A percentile compares a stretch with the other conserved stretches of the same genome.
Conservation (phyloP, 2,888 invertebrate genomes). For the Nebria salina region DNA sequence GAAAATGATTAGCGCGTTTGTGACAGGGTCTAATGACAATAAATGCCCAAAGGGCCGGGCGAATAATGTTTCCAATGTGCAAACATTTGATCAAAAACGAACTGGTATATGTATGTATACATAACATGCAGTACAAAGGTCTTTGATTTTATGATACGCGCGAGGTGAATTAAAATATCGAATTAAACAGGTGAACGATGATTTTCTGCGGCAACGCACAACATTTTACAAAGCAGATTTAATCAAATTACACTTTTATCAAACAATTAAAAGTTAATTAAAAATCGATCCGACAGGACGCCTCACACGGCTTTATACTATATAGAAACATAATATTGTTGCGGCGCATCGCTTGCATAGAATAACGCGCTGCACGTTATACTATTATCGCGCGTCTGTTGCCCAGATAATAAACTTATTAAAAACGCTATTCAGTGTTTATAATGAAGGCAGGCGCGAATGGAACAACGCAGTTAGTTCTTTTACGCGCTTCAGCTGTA, state of each 20-base stretch:
- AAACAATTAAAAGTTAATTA: conserved; percentile 38
- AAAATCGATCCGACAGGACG: conserved; percentile 31
- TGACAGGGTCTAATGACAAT: background rate
- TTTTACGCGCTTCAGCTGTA: conserved; percentile 25
- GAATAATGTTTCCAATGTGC: background rate
- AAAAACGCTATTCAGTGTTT: conserved; percentile 36
- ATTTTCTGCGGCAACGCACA: background rate
- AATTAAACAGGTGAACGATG: background rate
- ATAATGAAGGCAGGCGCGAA: conserved; percentile 26
- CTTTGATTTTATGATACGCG: background rate
- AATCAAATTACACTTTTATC: conserved; percentile 23
- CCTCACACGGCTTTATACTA: background rate
- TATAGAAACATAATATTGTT: conserved; percentile 25
- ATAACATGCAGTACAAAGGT: background rate
- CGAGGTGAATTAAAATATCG: background rate
- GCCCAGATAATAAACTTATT: conserved; percentile 42
- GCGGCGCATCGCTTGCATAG: conserved; percentile 17
- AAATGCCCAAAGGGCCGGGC: background rate
- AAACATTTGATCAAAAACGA: background rate
- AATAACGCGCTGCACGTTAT: conserved; percentile 22
- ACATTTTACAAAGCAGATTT: conserved; percentile 20
- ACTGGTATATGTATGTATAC: background rate
- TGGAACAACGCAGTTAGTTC: background rate
- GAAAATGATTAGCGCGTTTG: background rate
- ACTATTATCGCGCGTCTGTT: background rate